Base-by-base conservation (phyloP, 2,797 vertebrate genomes). In the Eulemur mongoz region DNA sequence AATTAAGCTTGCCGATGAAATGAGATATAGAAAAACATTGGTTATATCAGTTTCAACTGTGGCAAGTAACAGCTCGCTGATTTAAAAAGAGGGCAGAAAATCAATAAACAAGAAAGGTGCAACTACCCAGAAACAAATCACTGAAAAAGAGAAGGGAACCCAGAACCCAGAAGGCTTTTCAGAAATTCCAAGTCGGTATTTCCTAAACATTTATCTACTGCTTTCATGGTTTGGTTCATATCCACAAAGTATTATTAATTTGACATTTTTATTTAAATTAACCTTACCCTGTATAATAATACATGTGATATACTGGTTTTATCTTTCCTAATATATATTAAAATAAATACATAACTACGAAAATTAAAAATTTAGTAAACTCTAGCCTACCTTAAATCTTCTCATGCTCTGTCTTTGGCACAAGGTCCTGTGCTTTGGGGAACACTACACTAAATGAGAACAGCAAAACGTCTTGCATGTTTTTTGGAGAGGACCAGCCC, bases 31-130 rank as follows among this genome's bases (percentile, higher is more conserved):
- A 48, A 76, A 85, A 73, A 89, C 18, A 2, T 73, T 87, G 52
- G 50, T 75, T 89, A 54, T 86, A 14, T 70, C 82, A 93, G 30
- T 76, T 95, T 52, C 57, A 73, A 40, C 1, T 63, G 32, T 61
- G 84, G 35, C 30, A 92, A 79, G 43, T 63, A 85, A 82, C 61
- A 61, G 40, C n/a, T 88, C 90, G 67, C 38, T 92, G 45, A 93
- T 30, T 94, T 75, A 96, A 91, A 95, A 43, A 54, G 54, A 65
- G 50, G 40, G 57, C 67, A 96, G 59, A 30, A 90, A 93, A 90
- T 81, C 65, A 95, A 85, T 84, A 69, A 94, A n/a, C 35, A 57
- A 89, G 85, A 65, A 93, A 95, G 13, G 15, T 65, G 10, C 6
- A 90, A 25, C 38, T 50, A 72, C 35, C 17, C 17, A 82, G 11